Base-by-base conservation (phyloP, 2,888 invertebrate species). In the Nemapogon koenigi region DNA sequence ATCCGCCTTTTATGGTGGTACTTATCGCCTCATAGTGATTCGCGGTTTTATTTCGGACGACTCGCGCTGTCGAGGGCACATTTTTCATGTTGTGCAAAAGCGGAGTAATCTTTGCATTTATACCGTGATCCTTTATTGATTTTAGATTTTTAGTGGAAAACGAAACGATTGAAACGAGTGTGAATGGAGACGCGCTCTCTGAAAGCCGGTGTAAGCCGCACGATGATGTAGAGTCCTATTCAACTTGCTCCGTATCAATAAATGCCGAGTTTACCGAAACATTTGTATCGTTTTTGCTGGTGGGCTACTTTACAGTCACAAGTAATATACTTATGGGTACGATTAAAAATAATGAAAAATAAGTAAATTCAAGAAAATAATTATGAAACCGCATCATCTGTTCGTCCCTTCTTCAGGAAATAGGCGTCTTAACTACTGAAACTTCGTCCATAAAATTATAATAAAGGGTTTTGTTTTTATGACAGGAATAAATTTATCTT, bases 21-120 rank as follows among this genome's bases (percentile, higher is more conserved):
- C 72, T 76, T 71, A 75, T 64, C 61, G 63, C 60, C 70, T 73
- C 73, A 75, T 75, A 78, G 76, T 76, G 78, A 78, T 70, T 71
- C 72, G 76, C 72, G 72, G 70, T 76, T 78, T 78, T 76, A 76
- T 78, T 75, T 76, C 62, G 72, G 72, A 64, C 70, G 71, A 66
- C 64, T 71, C 70, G 53, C 69, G 69, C 72, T 69, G 64, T 65
- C 58, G 64, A 63, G 60, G 66, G 68, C 59, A 73, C 71, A 76
- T 76, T 75, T 78, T 76, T 76, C 75, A 75, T 62, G 64, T 63
- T 59, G 57, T 60, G 65, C 64, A 57, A 62, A 63, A 69, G 55
- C 65, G 73, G 58, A 56, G 64, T 78, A 78, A 78, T 78, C 78
- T 78, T 76, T 73, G 75, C 75, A 75, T 76, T 78, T 76, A 76